These are phyloP conservation scores for Chanos chanos DNA, from an alignment of 2,797 vertebrate species.

Conservation along the genomic window DNA sequence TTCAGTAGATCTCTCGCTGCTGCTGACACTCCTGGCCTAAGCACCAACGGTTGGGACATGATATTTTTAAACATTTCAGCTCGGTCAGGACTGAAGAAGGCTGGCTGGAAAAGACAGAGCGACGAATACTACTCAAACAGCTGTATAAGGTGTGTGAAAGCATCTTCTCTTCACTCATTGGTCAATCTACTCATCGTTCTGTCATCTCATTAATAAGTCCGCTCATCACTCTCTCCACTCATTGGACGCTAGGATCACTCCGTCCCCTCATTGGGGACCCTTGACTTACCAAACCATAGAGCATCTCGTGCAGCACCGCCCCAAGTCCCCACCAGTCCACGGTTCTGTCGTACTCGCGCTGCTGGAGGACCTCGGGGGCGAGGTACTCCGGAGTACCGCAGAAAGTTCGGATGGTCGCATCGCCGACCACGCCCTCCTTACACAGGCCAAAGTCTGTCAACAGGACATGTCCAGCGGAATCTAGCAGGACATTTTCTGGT, in stretches of 20 bases:
- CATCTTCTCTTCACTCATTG: background rate
- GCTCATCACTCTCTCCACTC: too few species aligned
- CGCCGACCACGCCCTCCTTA: slow-evolving; percentile 83
- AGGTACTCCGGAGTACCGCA: slow-evolving; percentile 92
- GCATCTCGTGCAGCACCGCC: slow-evolving; percentile 76
- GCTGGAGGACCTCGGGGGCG: slow-evolving; percentile 73
- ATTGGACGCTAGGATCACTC: too few species aligned
- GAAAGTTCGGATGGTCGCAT: slow-evolving; percentile 86
- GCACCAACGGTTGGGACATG: slow-evolving; percentile 63
- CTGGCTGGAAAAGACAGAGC: slow-evolving; percentile 58
- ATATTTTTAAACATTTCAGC: slow-evolving; percentile 74
- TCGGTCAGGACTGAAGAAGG: slow-evolving; percentile 70
- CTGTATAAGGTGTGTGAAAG: too few species aligned
- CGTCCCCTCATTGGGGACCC: too few species aligned
- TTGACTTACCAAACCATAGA: slow-evolving; percentile 67
- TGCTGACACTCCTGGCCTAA: slow-evolving; percentile 57
- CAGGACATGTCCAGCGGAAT: slow-evolving; percentile 83
- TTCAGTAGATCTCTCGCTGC: slow-evolving; percentile 59
- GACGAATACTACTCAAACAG: background rate
- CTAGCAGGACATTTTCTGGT: slow-evolving; percentile 81
- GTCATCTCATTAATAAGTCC: too few species aligned
- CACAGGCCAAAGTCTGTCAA: slow-evolving; percentile 85
- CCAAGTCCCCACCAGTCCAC: slow-evolving; percentile 81
- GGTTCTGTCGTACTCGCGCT: slow-evolving; percentile 64
- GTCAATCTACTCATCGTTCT: too few species aligned